These are phyloP conservation scores for Falco novaeseelandiae DNA, from an alignment of 2,797 vertebrate genomes.

Conservation along the genomic window DNA sequence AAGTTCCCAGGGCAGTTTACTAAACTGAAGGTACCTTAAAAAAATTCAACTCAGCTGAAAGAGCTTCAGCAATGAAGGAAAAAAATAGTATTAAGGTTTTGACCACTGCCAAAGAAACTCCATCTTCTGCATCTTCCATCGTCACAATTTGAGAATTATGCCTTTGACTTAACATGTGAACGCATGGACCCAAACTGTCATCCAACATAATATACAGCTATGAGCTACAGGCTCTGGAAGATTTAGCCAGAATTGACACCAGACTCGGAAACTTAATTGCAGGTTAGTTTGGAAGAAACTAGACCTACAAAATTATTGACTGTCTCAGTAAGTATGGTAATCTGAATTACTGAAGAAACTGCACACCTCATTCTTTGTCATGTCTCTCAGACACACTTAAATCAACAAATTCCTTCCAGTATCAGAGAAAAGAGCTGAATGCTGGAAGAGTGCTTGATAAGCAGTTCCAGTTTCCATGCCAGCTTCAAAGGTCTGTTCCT, in stretches of 20 bases:
- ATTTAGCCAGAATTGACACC: neutral
- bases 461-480: neutral
- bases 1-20: neutral
- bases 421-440: neutral
- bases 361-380: neutral
- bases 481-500: neutral
- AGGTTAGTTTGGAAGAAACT: neutral
- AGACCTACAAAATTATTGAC: neutral
- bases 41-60: neutral
- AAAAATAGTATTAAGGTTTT: neutral
- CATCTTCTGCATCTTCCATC: neutral
- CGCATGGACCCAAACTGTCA: neutral
- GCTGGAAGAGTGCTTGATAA: neutral
- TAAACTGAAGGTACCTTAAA: neutral
- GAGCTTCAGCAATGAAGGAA: neutral
- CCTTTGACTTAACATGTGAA: neutral
- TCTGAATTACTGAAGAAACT: neutral
- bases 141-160: neutral
- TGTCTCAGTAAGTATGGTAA: neutral
- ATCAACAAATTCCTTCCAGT: neutral
- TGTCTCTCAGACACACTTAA: neutral
- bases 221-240: neutral
- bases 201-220: neutral
- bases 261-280: neutral
- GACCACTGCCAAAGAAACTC: neutral